Evolutionary conservation across 2,113 vertebrate species (phyloP), one percentile per base, ranked within the genome.

Genomic region (Grallaria varia): DNA sequence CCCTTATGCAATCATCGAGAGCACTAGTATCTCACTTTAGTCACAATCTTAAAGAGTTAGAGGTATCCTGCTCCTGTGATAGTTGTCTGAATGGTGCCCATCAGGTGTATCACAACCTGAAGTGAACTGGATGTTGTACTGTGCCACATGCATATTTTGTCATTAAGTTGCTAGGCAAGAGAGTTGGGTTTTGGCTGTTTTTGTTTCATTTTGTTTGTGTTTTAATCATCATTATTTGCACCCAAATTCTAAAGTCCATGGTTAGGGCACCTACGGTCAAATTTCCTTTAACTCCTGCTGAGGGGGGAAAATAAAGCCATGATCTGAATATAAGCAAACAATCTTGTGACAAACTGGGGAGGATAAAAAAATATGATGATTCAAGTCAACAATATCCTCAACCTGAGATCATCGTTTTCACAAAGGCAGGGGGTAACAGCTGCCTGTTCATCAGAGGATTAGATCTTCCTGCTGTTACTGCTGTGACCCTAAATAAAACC

Each of bases 181-280:
- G 8, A 21, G 23, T 55, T 73, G 37, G 28, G 22, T 3, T 84
- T 55, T 74, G 22, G 20, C 40, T 87, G 40, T 0, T 79, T 94
- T 93, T 82, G 5, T 56, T 72, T 85, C 64, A 40, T 30, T 64
- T 74, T 47, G 23, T 64, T 92, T 95, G 58, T 89, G 63, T 80
- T 91, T 94, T 83, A 76, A 40, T 83, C 63, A 33, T 69, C 31
- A 6, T 77, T 73, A 60, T 89, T 89, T 95, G n/a, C 40, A 77
- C 47, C 67, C 87, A 93, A 67, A 93, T 94, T 88, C 90, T 94
- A 52, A 95, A 96, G 93, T 91, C 87, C 88, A 47, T 13, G 31
- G 19, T 85, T 93, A 74, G 72, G 59, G 39, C 31, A n/a, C 14
- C 56, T 39, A 16, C 0, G 5, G 79, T 75, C 77, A 63, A 40